Base-by-base conservation (phyloP, 2,888 invertebrate species). In the Macropis europaea region DNA sequence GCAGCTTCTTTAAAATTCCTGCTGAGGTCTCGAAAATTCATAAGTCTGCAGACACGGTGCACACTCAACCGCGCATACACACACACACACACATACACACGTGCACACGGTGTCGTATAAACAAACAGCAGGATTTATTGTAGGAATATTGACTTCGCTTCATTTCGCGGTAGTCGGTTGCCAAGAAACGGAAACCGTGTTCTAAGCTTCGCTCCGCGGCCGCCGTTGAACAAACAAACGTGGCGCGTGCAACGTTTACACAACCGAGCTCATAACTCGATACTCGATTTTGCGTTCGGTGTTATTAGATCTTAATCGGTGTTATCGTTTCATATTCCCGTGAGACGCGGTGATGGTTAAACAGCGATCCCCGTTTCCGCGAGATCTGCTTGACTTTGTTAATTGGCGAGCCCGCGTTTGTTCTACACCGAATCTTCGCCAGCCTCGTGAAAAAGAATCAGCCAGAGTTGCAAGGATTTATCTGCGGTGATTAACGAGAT, bases 81-180 rank as follows among this genome's bases (percentile, higher is more conserved):
- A n/a, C n/a, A n/a, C n/a, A n/a, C n/a, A n/a, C n/a, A n/a, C n/a
- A n/a, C n/a, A n/a, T n/a, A 48, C 24, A 17, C 30, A 5, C 36
- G 6, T 6, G 40, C 17, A 22, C 60, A 9, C 7, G 4, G 26
- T n/a, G 24, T 9, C 26, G 15, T 22, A 26, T 13, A 45, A 62
- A 54, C 54, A 54, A 26, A 19, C 28, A 4, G 1, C 6, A 1
- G 45, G 63, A 64, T 64, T 64, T 63, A 57, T 62, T 47, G 40
- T 11, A 30, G 7, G 63, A 63, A 56, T 62, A 62, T 59, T 34
- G 63, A 64, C 59, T 64, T 24, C 38, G 59, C 45, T 59, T 57
- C 59, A 42, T 64, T 59, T 64, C 38, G 47, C 48, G 24, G 32
- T 7, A 38, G 22, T 19, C 32, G 13, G 30, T 38, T 47, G 63